Evolutionary conservation across 2,888 invertebrate genomes (phyloP).

Genomic region (Polietes domitor): DNA sequence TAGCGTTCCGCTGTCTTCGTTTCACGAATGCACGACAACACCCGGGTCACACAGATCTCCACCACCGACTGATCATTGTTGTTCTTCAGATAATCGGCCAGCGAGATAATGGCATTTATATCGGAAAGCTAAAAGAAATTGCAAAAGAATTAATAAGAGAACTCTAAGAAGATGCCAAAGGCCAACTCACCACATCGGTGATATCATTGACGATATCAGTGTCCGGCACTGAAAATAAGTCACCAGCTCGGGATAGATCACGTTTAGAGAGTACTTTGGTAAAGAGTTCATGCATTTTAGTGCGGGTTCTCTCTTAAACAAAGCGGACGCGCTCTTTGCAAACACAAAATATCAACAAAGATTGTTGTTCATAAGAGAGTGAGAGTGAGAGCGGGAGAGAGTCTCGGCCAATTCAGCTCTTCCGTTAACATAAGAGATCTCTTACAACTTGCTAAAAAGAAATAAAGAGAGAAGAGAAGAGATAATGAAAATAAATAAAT

Average conservation of each 20-base stretch:
- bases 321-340: background rate
- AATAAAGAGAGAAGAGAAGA: constrained; percentile 29
- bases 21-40: constrained; percentile 94
- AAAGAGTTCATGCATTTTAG: constrained; percentile 93
- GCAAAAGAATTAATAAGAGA: background rate
- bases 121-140: constrained; percentile 83
- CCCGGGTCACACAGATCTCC: constrained; percentile 95
- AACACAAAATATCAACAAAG: background rate
- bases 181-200: constrained; percentile 88
- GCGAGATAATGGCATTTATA: constrained; percentile 91
- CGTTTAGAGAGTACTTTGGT: constrained; percentile 94
- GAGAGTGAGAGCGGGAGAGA: no score
- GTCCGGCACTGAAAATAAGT: constrained; percentile 94
- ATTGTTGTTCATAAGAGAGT: background rate
- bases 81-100: constrained; percentile 91
- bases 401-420: background rate
- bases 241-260: constrained; percentile 94
- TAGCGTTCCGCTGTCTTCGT: constrained; percentile 92
- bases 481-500: no score
- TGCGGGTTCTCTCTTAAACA: constrained; percentile 34
- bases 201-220: constrained; percentile 92
- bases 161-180: background rate
- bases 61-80: constrained; percentile 97
- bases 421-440: constrained; percentile 24
- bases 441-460: constrained; percentile 51